These are phyloP conservation scores for Tipula helvola DNA, from an alignment of 2,888 invertebrate species.

Conservation along the genomic window DNA sequence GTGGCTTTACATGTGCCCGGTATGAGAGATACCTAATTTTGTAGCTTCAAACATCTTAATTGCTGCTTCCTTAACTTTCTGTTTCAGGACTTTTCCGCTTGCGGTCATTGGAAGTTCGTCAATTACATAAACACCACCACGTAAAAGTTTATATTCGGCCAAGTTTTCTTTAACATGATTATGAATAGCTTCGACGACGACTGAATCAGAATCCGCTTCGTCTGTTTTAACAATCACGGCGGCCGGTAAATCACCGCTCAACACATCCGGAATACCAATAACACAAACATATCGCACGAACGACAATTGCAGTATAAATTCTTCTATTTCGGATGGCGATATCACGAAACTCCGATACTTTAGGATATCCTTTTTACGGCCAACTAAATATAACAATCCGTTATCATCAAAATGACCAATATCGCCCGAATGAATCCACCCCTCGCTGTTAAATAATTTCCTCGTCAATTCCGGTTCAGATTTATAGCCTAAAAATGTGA, in stretches of 20 bases:
- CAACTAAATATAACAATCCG: conserved; percentile 12
- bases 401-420: conserved; percentile 15
- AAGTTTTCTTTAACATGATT: neutral
- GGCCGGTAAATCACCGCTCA: neutral
- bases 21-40: too few relatives aligned
- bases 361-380: conserved; percentile 13
- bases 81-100: conserved; percentile 5
- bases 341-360: conserved; percentile 10
- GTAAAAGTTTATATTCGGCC: neutral
- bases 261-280: conserved; percentile 9
- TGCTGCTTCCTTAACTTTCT: neutral
- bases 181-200: neutral
- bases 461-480: neutral
- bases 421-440: conserved; percentile 14
- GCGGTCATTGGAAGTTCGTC: conserved; percentile 9
- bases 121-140: conserved; percentile 8
- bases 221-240: neutral
- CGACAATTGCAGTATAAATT: conserved; percentile 9
- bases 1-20: too few relatives aligned
- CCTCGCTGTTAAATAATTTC: conserved; percentile 9
- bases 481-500: conserved; percentile 10
- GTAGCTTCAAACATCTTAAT: neutral
- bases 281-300: neutral
- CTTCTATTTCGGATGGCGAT: conserved; percentile 14
- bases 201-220: neutral